Evolutionary conservation across 2,113 vertebrate genomes (phyloP).

Genomic region (Bufo bufo): DNA sequence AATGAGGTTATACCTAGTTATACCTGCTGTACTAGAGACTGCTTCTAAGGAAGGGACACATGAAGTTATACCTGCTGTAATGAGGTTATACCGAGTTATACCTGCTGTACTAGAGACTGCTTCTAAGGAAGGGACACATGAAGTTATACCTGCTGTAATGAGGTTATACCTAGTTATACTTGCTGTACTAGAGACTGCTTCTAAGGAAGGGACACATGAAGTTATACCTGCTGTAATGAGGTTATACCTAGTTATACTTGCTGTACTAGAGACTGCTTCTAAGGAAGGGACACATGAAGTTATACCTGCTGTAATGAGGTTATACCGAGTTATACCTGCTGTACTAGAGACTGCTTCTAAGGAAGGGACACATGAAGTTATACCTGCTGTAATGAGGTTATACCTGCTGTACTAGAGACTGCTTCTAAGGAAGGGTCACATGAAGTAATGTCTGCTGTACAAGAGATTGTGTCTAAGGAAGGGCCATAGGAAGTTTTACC

Average conservation of each 20-base stretch:
- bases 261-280: no score
- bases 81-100: not conserved
- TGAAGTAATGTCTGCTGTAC: no score
- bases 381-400: no score
- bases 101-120: not conserved
- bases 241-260: not conserved
- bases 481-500: no score
- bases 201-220: not conserved
- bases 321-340: not conserved
- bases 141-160: not conserved
- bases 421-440: not conserved
- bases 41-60: not conserved
- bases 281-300: no score
- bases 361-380: no score
- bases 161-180: not conserved
- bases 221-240: no score
- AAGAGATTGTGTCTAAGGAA: no score
- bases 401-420: no score
- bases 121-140: not conserved
- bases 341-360: not conserved
- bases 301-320: no score
- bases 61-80: not conserved
- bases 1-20: no score
- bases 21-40: not conserved
- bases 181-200: not conserved